Base-by-base conservation (phyloP, 2,888 invertebrate genomes). In the Aproaerema taeniolella region DNA sequence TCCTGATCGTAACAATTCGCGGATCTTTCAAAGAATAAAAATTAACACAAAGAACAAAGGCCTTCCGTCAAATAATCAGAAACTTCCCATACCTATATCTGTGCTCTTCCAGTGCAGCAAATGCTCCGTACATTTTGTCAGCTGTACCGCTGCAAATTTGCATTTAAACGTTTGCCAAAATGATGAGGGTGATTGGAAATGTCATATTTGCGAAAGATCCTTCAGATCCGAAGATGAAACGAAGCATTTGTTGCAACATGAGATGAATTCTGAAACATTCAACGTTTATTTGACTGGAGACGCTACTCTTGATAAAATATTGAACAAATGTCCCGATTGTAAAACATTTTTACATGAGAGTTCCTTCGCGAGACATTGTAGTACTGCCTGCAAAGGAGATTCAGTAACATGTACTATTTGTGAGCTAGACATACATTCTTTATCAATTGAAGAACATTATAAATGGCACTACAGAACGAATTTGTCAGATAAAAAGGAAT, bases 261-360 rank as follows among this genome's bases (percentile, higher is more conserved):
- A 37, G 13, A 8, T 28, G 5, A 20, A 5, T 2, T 20, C 12
- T 2, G 20, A 37, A 3, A 60, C 57, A 1, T 43, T 77, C 1
- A 62, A 53, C 46, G 58, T 67, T 0, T 58, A 67, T 2, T 33
- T 47, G 0, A 37, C 58, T 0, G 39, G 47, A 0, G 52, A 49
- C 1, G 49, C 46, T 1, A 44, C 64, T 0, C 50, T 57, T 0
- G 52, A 58, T 0, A 52, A 51, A 32, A 46, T 67, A 0, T 15
- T 74, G 0, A 64, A 61, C 4, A 53, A 52, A 3, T 78, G 78
- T 9, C 52, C 52, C 0, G 54, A 61, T 6, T 78, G 77, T 14
- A 9, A 38, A 0, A 20, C 64, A 0, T 61, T 65, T 17, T 69
- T 66, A 1, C 62, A 63, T 0, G 72, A 73, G 6, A 24, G 45